Percentiles rank a stretch among this genome's conserved stretches.
These are phyloP conservation scores for Mormyrops attenuatus DNA, from an alignment of 2,797 vertebrate species.

Conservation along the genomic window DNA sequence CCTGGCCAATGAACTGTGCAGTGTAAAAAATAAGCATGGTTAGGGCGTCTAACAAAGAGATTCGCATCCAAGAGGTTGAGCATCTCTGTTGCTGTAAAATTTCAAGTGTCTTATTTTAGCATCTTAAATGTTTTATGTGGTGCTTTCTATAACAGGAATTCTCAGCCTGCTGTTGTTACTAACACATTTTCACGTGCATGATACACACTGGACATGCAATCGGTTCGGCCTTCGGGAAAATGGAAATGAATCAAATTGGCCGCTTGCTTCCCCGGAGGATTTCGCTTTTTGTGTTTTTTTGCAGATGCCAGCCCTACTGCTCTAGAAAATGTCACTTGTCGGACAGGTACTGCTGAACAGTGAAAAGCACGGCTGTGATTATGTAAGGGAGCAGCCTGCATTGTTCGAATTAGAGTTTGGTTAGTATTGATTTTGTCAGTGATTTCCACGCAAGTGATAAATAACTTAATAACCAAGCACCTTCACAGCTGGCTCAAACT, in stretches of 20 bases:
- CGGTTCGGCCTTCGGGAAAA: background rate
- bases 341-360: background rate
- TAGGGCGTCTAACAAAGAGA: constrained; percentile 12
- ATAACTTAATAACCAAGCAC: background rate
- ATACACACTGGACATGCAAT: background rate
- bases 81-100: constrained; percentile 11
- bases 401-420: background rate
- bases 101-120: constrained; percentile 14
- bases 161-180: background rate
- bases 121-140: constrained; percentile 14
- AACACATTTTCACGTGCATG: background rate
- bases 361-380: background rate
- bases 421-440: constrained; percentile 1
- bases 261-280: background rate
- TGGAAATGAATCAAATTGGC: background rate
- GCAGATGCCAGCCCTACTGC: background rate
- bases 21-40: constrained; percentile 45
- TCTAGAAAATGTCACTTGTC: background rate
- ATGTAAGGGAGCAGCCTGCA: background rate
- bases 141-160: constrained; percentile 12
- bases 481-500: constrained; percentile 16
- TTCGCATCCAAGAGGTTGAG: constrained; percentile 5
- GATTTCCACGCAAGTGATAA: background rate
- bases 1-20: constrained; percentile 30
- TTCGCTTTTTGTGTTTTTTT: background rate